phyloP scores from a whole-genome alignment of 2,113 vertebrate genomes.

The Tricholaema leucomelas region DNA sequence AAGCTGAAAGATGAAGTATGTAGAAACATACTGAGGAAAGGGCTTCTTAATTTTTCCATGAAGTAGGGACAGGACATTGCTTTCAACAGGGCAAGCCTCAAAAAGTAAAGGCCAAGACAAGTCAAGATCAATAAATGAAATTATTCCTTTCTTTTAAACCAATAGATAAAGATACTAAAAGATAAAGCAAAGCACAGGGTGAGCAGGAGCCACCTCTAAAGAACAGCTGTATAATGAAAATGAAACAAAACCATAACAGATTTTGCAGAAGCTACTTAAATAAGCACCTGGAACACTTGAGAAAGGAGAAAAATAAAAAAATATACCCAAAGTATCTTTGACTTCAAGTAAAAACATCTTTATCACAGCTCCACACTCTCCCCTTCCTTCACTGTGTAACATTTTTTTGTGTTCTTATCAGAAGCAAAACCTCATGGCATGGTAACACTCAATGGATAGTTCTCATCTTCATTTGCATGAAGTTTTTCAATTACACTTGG shows the following conservation, averaged over 20 bases:
- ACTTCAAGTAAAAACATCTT: neutral
- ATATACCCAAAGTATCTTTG: neutral
- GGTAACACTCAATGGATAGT: neutral
- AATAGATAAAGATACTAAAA: too few species aligned
- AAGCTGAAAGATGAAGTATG: neutral
- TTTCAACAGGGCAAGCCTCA: neutral
- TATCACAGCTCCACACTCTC: neutral
- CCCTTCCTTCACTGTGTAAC: neutral
- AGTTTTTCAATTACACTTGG: neutral
- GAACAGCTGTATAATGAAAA: neutral
- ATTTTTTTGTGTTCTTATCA: neutral
- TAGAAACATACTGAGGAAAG: neutral
- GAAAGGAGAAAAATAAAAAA: rapidly evolving
- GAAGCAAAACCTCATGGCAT: neutral
- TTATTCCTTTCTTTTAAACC: too few species aligned
- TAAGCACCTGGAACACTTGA: neutral
- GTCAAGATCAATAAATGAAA: neutral
- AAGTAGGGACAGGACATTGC: neutral
- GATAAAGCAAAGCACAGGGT: neutral
- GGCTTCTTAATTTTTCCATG: neutral
- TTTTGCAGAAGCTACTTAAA: neutral
- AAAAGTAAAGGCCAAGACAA: neutral
- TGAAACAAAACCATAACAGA: neutral
- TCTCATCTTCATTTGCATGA: neutral
- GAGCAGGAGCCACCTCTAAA: rapidly evolving